Evolutionary conservation across 2,113 vertebrate genomes (phyloP).

Genomic region (Oenanthe oenanthe): DNA sequence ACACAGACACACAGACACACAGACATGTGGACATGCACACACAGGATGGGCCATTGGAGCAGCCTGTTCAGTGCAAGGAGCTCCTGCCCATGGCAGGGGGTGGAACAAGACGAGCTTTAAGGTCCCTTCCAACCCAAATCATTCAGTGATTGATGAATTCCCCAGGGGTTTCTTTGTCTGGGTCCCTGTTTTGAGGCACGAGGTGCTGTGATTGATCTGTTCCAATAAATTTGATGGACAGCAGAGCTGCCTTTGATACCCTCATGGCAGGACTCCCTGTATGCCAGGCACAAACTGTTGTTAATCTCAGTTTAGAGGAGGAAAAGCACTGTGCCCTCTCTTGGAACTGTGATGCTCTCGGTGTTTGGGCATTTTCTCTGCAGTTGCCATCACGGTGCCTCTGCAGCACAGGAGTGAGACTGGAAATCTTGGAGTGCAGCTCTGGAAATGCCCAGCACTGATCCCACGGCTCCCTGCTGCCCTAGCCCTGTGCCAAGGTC

Average conservation of each 20-base stretch:
- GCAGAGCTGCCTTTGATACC: fast-evolving
- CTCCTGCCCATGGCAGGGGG: background rate
- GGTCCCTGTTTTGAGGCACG: background rate
- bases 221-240: fast-evolving
- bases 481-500: background rate
- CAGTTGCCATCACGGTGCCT: background rate
- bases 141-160: fast-evolving
- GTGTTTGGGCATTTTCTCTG: background rate
- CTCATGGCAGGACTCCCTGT: fast-evolving
- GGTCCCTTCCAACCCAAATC: background rate
- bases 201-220: background rate
- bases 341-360: fast-evolving
- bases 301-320: too few relatives aligned
- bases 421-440: background rate
- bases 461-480: background rate
- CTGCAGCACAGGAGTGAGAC: background rate
- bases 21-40: background rate
- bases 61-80: background rate
- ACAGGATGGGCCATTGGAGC: background rate
- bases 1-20: background rate
- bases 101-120: fast-evolving
- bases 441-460: background rate
- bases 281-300: fast-evolving
- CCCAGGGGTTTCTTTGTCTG: background rate
- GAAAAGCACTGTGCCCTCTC: background rate